These are phyloP conservation scores for Burhinus oedicnemus DNA, from an alignment of 2,113 vertebrate genomes.

Conservation along the genomic window DNA sequence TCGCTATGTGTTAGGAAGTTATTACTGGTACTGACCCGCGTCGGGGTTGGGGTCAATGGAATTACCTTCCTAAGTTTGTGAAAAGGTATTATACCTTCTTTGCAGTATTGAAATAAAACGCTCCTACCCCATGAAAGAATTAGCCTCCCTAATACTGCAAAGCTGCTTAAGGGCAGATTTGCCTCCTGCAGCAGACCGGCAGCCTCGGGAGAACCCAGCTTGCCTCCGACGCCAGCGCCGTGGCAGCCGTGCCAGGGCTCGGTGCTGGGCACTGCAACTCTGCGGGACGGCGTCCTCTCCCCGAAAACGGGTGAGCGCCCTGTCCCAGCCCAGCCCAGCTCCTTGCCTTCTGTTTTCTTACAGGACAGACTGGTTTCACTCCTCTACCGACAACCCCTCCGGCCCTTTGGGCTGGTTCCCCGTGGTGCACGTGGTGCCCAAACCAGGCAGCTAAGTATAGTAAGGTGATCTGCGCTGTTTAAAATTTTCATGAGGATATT, in stretches of 20 bases:
- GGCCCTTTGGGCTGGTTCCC: neutral
- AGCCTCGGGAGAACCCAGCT: neutral
- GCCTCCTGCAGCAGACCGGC: neutral
- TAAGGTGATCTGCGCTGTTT: neutral
- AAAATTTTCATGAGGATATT: neutral
- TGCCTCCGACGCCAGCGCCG: rapidly evolving
- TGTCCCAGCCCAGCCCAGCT: neutral
- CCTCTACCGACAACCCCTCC: neutral
- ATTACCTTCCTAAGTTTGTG: neutral
- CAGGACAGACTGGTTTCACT: neutral
- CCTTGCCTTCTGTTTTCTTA: neutral
- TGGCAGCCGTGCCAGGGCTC: neutral
- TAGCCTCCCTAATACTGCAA: neutral
- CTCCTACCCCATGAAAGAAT: neutral
- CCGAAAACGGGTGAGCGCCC: too few species aligned
- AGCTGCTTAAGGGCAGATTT: neutral
- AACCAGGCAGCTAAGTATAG: neutral
- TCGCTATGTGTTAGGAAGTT: rapidly evolving
- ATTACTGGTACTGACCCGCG: too few species aligned
- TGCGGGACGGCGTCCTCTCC: neutral
- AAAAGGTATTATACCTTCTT: neutral
- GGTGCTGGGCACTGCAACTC: too few species aligned
- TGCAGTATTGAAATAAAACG: neutral
- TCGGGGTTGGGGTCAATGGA: neutral
- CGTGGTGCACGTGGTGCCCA: neutral